These are phyloP conservation scores for Astyanax mexicanus DNA, from an alignment of 2,797 vertebrate species.

Conservation along the genomic window DNA sequence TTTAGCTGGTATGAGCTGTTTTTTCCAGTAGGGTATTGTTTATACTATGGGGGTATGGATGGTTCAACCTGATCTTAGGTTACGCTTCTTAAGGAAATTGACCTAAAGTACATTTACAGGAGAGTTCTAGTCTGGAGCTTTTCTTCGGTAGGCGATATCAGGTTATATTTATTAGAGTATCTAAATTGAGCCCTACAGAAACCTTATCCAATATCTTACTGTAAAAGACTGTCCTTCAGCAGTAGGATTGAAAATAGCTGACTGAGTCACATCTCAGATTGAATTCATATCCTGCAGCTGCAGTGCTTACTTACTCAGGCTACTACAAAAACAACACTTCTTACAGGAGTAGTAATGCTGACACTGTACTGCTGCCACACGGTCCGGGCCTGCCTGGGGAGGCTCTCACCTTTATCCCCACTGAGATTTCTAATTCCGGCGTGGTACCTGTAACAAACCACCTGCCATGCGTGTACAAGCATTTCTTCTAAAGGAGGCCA, in stretches of 20 bases:
- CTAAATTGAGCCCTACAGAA: neutral
- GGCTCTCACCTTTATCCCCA: neutral
- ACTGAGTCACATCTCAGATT: neutral
- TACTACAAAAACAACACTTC: conserved; percentile 35
- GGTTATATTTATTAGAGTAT: neutral
- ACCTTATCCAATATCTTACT: conserved; percentile 2
- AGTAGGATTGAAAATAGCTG: conserved; percentile 7
- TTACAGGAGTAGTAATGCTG: conserved; percentile 31
- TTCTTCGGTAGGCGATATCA: neutral
- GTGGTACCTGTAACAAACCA: conserved; percentile 13
- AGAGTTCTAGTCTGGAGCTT: conserved; percentile 56
- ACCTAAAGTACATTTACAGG: conserved; percentile 63
- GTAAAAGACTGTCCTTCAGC: conserved; percentile 2
- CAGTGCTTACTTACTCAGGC: conserved; percentile 7
- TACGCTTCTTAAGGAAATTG: neutral
- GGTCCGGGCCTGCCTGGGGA: conserved; percentile 12
- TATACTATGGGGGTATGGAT: no score
- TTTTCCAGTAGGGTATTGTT: no score
- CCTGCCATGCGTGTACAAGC: neutral
- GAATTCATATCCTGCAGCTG: neutral
- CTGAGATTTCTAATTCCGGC: conserved; percentile 1
- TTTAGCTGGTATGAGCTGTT: no score
- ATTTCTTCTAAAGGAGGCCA: neutral
- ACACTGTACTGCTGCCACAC: conserved; percentile 3
- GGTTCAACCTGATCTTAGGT: neutral